These are phyloP conservation scores for Polypedilum vanderplanki DNA, from an alignment of 1,140 invertebrate species.

Conservation along the genomic window DNA sequence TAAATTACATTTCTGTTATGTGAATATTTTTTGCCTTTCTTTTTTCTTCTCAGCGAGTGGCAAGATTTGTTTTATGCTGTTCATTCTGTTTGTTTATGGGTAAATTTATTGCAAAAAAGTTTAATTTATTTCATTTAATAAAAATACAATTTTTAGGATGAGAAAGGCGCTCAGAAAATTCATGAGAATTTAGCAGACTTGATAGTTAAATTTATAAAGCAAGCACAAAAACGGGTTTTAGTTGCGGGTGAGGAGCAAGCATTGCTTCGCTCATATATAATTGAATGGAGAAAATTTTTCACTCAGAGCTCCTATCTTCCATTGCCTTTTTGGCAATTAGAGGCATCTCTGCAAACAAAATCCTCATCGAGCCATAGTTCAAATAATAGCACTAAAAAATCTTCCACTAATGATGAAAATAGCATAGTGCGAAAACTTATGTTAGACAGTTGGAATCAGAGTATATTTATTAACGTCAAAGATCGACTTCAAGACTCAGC, in stretches of 20 bases:
- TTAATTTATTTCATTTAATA: too few relatives aligned
- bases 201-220: conserved; percentile 90
- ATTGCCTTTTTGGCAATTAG: conserved; percentile 89
- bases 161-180: conserved; percentile 84
- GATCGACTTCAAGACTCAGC: conserved; percentile 90
- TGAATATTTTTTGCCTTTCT: background rate
- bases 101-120: too few relatives aligned
- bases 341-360: conserved; percentile 58
- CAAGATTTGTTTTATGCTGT: conserved; percentile 95
- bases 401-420: conserved; percentile 60
- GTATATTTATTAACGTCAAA: conserved; percentile 94
- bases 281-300: conserved; percentile 96
- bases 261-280: conserved; percentile 89
- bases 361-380: conserved; percentile 37
- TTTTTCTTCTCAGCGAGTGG: conserved; percentile 62
- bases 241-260: conserved; percentile 91
- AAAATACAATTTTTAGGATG: conserved; percentile 54
- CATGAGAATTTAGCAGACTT: conserved; percentile 84
- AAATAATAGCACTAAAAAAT: conserved; percentile 57
- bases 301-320: conserved; percentile 95
- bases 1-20: background rate
- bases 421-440: conserved; percentile 89
- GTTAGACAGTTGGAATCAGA: conserved; percentile 97
- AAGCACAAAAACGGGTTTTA: conserved; percentile 83
- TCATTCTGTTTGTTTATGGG: conserved; percentile 88